Conservation (phyloP, 2,113 vertebrate species). For the Gymnogyps californianus region DNA sequence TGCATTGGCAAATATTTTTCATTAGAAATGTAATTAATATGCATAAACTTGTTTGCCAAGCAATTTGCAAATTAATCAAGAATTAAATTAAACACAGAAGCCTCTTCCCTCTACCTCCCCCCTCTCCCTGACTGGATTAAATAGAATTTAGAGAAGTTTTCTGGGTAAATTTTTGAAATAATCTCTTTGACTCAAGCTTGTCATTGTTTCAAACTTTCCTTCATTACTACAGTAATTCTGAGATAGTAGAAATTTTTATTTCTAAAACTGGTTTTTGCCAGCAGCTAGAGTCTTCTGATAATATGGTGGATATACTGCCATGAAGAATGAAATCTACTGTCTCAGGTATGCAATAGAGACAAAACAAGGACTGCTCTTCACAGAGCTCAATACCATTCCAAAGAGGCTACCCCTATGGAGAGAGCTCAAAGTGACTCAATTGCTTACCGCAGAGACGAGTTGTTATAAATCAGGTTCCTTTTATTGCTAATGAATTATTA, state of each 20-base stretch:
- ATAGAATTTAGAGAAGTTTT: not conserved
- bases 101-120: not conserved
- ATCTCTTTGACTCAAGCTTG: not conserved
- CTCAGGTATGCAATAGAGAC: not conserved
- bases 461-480: not conserved
- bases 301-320: not conserved
- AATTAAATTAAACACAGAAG: conserved; percentile 28
- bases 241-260: not conserved
- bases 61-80: conserved; percentile 41
- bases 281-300: not conserved
- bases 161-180: not conserved
- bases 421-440: not conserved
- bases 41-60: conserved; percentile 44
- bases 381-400: not conserved
- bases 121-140: not conserved
- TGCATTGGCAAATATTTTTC: conserved; percentile 56
- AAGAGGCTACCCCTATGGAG: not conserved
- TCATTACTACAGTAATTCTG: not conserved
- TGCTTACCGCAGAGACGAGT: not conserved
- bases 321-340: not conserved
- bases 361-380: not conserved
- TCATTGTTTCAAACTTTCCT: not conserved
- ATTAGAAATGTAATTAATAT: conserved; percentile 60
- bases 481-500: not conserved
- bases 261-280: not conserved